phyloP scores from a whole-genome alignment of 2,113 vertebrate species.

The Dermatemys mawii region DNA sequence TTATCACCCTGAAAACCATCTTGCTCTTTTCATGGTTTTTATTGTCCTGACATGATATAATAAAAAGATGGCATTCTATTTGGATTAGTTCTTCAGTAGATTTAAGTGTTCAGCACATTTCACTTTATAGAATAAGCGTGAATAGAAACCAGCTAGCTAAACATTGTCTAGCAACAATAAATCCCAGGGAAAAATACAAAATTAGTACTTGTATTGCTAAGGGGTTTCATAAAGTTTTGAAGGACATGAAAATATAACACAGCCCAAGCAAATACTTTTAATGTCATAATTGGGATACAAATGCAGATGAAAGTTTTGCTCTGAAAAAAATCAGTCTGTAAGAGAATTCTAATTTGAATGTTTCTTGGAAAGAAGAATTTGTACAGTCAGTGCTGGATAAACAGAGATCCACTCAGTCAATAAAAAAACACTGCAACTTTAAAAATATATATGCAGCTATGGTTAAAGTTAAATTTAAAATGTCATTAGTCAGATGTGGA shows the following conservation, averaged over 20 bases:
- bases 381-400: background rate
- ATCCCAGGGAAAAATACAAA: background rate
- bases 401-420: background rate
- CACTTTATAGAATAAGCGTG: background rate
- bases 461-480: background rate
- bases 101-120: background rate
- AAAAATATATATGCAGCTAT: slow-evolving; percentile 6
- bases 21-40: background rate
- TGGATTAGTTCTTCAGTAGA: background rate
- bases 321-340: background rate
- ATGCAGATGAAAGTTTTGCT: background rate
- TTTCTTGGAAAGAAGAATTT: background rate
- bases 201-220: background rate
- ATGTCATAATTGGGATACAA: background rate
- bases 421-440: background rate
- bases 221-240: background rate
- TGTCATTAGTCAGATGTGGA: background rate
- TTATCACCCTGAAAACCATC: background rate
- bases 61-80: background rate
- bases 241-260: background rate
- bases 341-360: background rate
- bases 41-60: background rate
- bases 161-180: background rate
- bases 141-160: background rate
- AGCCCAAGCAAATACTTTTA: background rate